Conservation (phyloP, 1,140 invertebrate species). For the Andrena cerasifolii region DNA sequence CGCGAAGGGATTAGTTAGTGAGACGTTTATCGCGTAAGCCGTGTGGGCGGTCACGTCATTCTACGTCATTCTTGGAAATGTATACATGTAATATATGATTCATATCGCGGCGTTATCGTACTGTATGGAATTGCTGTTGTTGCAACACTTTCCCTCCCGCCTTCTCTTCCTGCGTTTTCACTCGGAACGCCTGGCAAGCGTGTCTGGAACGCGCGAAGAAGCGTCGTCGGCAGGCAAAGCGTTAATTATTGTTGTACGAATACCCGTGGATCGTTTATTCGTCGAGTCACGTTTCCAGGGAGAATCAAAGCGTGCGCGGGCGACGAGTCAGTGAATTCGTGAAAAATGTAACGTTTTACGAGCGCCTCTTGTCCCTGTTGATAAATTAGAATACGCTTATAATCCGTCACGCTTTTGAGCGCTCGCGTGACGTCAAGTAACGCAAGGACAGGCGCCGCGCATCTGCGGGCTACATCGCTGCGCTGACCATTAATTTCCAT, state of each 20-base stretch:
- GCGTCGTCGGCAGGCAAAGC: neutral
- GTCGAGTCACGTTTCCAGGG: neutral
- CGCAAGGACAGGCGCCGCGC: slow-evolving; percentile 17
- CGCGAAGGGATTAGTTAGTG: neutral
- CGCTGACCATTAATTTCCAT: neutral
- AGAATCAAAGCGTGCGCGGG: neutral
- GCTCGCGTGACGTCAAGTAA: slow-evolving; percentile 27
- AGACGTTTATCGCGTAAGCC: neutral
- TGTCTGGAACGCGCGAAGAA: neutral
- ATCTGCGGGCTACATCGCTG: neutral
- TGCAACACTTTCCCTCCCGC: neutral
- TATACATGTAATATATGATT: neutral
- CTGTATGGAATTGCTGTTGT: neutral
- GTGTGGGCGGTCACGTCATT: neutral
- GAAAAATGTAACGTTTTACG: neutral
- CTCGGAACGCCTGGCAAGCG: neutral
- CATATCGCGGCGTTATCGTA: neutral
- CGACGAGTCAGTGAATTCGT: neutral
- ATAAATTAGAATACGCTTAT: slow-evolving; percentile 26
- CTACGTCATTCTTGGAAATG: neutral
- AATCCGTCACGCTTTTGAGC: neutral
- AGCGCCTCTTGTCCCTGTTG: neutral
- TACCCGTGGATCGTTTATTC: neutral
- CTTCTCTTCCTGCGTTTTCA: too few species aligned
- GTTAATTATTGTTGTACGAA: too few species aligned